Conservation (phyloP, 2,888 invertebrate species). For the Dromius quadrimaculatus region DNA sequence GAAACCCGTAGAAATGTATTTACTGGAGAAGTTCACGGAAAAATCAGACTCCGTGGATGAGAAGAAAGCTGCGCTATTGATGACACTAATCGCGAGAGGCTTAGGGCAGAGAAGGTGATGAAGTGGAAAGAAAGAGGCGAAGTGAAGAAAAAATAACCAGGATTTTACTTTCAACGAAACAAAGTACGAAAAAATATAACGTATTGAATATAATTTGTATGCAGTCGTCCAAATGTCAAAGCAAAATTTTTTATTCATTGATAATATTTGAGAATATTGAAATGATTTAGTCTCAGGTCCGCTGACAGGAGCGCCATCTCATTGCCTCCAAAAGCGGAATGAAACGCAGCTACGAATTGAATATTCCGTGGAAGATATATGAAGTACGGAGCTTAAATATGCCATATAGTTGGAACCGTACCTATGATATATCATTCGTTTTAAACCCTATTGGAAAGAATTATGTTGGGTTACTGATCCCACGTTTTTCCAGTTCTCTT, state of each 20-base stretch:
- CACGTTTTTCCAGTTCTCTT: slow-evolving; percentile 34
- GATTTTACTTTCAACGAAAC: too few species aligned
- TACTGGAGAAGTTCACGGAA: slow-evolving; percentile 29
- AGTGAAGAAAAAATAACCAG: too few species aligned
- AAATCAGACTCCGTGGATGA: slow-evolving; percentile 17
- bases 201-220: too few species aligned
- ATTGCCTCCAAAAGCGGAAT: slow-evolving; percentile 3
- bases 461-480: slow-evolving; percentile 40
- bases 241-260: too few species aligned
- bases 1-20: slow-evolving; percentile 27
- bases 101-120: neutral
- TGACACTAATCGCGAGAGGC: slow-evolving; percentile 8
- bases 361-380: slow-evolving; percentile 40
- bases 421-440: slow-evolving; percentile 42
- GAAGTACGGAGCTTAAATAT: slow-evolving; percentile 32
- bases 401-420: slow-evolving; percentile 38
- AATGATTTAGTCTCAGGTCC: too few species aligned
- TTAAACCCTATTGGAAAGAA: slow-evolving; percentile 42
- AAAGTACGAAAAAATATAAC: too few species aligned
- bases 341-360: slow-evolving; percentile 14
- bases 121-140: too few species aligned
- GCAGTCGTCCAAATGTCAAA: too few species aligned
- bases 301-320: slow-evolving; percentile 1
- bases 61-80: too few species aligned
- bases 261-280: too few species aligned